Evolutionary conservation across 2,797 vertebrate genomes (phyloP).

Genomic region (Propithecus deckenii): DNA sequence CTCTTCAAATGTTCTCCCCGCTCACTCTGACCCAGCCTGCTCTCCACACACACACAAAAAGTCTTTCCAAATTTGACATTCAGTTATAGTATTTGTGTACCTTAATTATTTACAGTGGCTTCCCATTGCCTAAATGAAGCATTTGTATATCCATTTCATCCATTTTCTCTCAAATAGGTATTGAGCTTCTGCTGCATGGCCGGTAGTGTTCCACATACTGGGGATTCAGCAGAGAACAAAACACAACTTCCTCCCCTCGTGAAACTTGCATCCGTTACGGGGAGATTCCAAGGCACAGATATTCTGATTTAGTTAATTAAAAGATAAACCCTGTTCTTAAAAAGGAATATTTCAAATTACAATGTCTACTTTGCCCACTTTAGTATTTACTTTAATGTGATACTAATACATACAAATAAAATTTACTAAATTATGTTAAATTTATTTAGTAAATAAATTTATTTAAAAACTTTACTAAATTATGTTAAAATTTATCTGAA

Average conservation of each 20-base stretch:
- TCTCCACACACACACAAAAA: background rate
- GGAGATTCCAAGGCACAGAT: background rate
- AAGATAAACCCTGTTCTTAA: background rate
- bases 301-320: background rate
- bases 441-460: too few species aligned
- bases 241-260: background rate
- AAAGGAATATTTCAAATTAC: background rate
- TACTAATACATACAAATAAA: background rate
- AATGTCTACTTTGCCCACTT: background rate
- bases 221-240: background rate
- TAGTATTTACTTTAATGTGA: background rate
- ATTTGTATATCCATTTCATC: background rate
- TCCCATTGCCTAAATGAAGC: background rate
- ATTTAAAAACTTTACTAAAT: background rate
- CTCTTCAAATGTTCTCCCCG: background rate
- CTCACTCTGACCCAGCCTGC: background rate
- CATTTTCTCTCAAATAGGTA: background rate
- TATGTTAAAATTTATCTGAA: background rate
- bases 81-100: background rate
- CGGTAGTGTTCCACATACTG: background rate
- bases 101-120: conserved; percentile 1
- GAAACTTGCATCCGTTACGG: background rate
- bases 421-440: background rate
- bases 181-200: background rate
- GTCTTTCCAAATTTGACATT: background rate